Conservation (phyloP, 2,113 vertebrate genomes). For the Pelmatolapia mariae region DNA sequence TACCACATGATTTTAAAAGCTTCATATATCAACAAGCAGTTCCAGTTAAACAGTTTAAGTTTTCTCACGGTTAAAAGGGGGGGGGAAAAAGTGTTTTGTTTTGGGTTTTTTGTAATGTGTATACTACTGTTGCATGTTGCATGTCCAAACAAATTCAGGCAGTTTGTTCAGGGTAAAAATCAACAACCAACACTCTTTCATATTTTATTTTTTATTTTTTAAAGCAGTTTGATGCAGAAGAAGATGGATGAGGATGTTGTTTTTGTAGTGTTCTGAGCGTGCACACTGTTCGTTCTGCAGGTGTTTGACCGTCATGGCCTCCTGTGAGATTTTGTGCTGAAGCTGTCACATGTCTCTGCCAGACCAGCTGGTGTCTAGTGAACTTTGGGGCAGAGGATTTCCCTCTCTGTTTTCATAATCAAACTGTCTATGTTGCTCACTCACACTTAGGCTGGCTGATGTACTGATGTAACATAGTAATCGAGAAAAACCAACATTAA, state of each 20-base stretch:
- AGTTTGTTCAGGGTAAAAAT: neutral
- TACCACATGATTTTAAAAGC: neutral
- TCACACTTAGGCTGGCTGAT: neutral
- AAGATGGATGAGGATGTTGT: neutral
- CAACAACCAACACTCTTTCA: neutral
- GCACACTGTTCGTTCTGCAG: neutral
- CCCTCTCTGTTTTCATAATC: neutral
- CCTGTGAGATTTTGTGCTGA: neutral
- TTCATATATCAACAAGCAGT: neutral
- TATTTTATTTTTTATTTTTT: neutral
- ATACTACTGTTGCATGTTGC: neutral
- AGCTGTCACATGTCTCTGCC: neutral
- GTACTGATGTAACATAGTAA: neutral
- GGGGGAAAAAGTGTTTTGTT: no score
- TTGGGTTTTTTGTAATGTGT: neutral
- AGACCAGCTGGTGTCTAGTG: constrained; percentile 11
- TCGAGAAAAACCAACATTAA: neutral
- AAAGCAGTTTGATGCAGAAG: neutral
- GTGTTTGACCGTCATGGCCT: neutral
- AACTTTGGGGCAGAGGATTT: constrained; percentile 32
- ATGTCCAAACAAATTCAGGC: neutral
- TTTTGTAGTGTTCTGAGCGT: neutral
- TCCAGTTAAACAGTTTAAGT: neutral
- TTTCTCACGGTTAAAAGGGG: neutral
- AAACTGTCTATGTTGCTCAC: neutral